Evolutionary conservation across 2,797 vertebrate genomes (phyloP), one percentile per base, ranked within the genome.

Genomic region (Sus cebifrons): DNA sequence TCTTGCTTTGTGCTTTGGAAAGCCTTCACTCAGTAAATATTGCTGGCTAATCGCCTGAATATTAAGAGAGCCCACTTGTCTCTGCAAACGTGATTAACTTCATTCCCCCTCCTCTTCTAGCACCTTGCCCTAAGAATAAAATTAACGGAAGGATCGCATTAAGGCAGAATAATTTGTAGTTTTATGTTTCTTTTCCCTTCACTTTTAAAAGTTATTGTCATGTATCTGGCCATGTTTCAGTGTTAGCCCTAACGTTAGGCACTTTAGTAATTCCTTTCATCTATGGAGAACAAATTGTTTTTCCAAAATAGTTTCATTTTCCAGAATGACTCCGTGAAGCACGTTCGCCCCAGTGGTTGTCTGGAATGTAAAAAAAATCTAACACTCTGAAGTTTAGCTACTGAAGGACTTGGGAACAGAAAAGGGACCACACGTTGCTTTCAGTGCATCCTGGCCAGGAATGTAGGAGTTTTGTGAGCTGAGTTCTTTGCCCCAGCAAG

Each of bases 221-320:
- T 95, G 32, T 88, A 77, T 62, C 78, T 94, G 82, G 32, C 65
- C 74, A 49, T 60, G 17, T 91, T 97, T 95, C 25, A 58, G 16
- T 84, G 88, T 86, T 54, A 81, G 29, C 81, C 84, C 91, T 82
- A 96, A 91, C 74, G 86, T 67, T 92, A 85, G 94, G 40, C 44
- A 78, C 89, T 86, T 91, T 36, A 92, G 65, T 95, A 96, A 94
- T 95, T 64, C 44, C 67, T 94, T 97, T 96, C 65, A 86, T 96
- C 94, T 86, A 32, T 15, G 15, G 70, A 64, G 88, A 95, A 40
- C 44, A 87, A 65, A 71, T 83, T 60, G 86, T 92, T 93, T 95
- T 94, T 82, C 75, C 74, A 70, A 91, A 89, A 85, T 96, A 91
- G 88, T 96, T 94, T 74, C 23, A 86, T 86, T 87, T 92, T 75